A percentile compares a stretch with the other conserved stretches of the same genome.
These are phyloP conservation scores for Danio albolineatus DNA, from an alignment of 2,797 vertebrate genomes.

Conservation along the genomic window DNA sequence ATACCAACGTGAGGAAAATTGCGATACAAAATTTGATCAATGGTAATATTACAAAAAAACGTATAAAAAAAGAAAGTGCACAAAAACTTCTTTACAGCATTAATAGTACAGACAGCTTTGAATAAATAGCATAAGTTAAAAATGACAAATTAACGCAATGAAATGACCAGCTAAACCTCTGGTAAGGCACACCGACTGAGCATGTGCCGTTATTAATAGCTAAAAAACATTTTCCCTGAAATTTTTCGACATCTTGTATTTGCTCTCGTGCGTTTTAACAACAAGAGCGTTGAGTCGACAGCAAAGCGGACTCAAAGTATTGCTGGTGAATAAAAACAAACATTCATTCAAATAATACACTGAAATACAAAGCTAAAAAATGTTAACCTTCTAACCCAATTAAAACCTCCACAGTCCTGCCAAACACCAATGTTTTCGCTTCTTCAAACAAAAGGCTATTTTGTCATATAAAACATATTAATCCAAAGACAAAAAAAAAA, in stretches of 20 bases:
- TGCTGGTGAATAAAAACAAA: slow-evolving; percentile 66
- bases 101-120: slow-evolving; percentile 71
- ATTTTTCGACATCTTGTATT: slow-evolving; percentile 44
- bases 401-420: not conserved
- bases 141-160: slow-evolving; percentile 62
- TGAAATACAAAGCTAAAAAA: slow-evolving; percentile 18
- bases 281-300: slow-evolving; percentile 58
- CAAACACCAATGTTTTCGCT: not conserved
- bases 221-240: slow-evolving; percentile 54
- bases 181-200: slow-evolving; percentile 61
- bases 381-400: not conserved
- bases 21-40: slow-evolving; percentile 71
- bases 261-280: slow-evolving; percentile 35
- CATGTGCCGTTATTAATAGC: slow-evolving; percentile 58
- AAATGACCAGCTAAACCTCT: slow-evolving; percentile 66
- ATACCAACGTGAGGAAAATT: slow-evolving; percentile 49
- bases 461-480: not conserved
- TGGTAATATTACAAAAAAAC: slow-evolving; percentile 73
- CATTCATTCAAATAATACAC: slow-evolving; percentile 57
- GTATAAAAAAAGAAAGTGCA: slow-evolving; percentile 80
- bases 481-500: slow-evolving; percentile 56
- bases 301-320: slow-evolving; percentile 66
- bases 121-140: slow-evolving; percentile 88
- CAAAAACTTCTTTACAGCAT: slow-evolving; percentile 77
- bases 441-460: not conserved